Percentiles rank a stretch among this genome's conserved stretches.
These are phyloP conservation scores for Phrynosoma blainvillii DNA, from an alignment of 2,113 vertebrate species.

Conservation along the genomic window DNA sequence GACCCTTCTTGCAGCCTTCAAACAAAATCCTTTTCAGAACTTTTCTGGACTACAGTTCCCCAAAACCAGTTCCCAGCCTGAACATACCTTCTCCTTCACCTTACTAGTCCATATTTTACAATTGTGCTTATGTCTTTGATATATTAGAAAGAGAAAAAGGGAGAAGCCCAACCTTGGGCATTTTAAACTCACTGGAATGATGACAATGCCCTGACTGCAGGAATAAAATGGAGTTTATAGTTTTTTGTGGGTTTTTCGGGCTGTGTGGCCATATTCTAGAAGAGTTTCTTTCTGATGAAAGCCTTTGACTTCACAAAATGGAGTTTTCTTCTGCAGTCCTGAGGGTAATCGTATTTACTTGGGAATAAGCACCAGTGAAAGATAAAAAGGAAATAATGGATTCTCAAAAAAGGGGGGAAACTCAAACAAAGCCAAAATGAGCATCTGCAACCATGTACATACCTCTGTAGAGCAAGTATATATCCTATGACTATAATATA, in stretches of 20 bases:
- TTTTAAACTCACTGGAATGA: neutral
- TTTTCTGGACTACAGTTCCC: too few relatives aligned
- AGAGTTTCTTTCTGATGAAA: too few relatives aligned
- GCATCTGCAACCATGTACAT: neutral
- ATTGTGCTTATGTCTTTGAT: too few relatives aligned
- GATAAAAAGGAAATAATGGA: neutral
- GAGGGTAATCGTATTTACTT: neutral
- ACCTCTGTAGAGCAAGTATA: neutral
- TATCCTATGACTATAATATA: neutral
- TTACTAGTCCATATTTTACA: too few relatives aligned
- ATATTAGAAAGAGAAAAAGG: too few relatives aligned
- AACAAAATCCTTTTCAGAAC: too few relatives aligned
- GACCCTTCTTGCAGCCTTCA: too few relatives aligned
- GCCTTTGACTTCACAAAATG: neutral
- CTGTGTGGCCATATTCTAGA: too few relatives aligned
- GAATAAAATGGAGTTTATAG: too few relatives aligned
- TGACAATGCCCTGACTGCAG: neutral
- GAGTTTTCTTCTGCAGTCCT: neutral
- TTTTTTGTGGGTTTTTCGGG: too few relatives aligned
- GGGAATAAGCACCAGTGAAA: neutral
- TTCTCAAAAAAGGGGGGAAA: neutral
- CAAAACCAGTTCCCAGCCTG: too few relatives aligned
- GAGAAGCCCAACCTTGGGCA: neutral
- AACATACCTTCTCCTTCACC: too few relatives aligned
- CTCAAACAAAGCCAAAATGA: neutral